Evolutionary conservation across 2,797 vertebrate genomes (phyloP).

Genomic region (Mastacembelus armatus): DNA sequence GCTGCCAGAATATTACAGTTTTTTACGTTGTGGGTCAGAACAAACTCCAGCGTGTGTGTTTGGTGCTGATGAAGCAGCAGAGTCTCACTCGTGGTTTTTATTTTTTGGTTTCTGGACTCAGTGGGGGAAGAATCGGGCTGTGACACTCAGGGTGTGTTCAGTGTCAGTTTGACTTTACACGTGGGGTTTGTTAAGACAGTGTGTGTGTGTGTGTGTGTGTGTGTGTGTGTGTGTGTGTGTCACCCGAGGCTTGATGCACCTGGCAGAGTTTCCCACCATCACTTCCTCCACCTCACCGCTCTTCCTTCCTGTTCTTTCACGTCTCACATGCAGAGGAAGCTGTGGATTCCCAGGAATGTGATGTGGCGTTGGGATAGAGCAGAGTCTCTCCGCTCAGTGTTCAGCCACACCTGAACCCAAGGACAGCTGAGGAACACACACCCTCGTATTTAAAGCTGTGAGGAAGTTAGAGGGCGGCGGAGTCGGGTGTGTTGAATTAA

Average conservation of each 20-base stretch:
- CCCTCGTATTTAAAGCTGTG: neutral
- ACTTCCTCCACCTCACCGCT: constrained; percentile 41
- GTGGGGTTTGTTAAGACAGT: too few relatives aligned
- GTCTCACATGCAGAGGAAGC: constrained; percentile 45
- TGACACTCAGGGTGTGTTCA: too few relatives aligned
- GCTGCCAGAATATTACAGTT: too few relatives aligned
- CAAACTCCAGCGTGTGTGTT: too few relatives aligned
- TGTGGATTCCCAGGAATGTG: constrained; percentile 61
- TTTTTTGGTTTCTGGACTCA: too few relatives aligned
- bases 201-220: constrained; percentile 1
- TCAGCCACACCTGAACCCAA: constrained; percentile 54
- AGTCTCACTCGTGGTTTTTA: too few relatives aligned
- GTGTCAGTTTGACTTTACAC: too few relatives aligned
- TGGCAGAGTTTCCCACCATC: constrained; percentile 31
- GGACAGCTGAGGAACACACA: constrained; percentile 40
- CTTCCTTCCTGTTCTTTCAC: constrained; percentile 36
- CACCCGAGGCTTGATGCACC: constrained; percentile 11
- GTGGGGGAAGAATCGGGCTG: too few relatives aligned
- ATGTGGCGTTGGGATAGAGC: constrained; percentile 35
- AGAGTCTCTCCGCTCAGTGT: constrained; percentile 54
- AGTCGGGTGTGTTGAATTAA: too few relatives aligned
- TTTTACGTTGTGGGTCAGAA: too few relatives aligned
- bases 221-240: neutral
- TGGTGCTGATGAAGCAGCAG: too few relatives aligned
- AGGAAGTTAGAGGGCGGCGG: too few relatives aligned